These are phyloP conservation scores for Pseudomyrmex dendroicus DNA, from an alignment of 1,140 invertebrate species.

Conservation along the genomic window DNA sequence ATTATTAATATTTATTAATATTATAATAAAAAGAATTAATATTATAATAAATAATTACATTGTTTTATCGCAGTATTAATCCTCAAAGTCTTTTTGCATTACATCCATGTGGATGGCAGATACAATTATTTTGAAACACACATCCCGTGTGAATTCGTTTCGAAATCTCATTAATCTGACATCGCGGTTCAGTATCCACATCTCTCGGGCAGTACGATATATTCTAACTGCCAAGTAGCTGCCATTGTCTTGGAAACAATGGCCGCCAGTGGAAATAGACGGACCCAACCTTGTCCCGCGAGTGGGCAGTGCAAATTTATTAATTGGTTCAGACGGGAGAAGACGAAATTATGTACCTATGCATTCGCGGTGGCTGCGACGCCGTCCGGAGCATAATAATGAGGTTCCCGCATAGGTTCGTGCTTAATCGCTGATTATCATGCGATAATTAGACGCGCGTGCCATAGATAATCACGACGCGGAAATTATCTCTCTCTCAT, in stretches of 20 bases:
- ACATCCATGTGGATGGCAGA: background rate
- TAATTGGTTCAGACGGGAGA: slow-evolving; percentile 71
- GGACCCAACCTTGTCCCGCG: slow-evolving; percentile 65
- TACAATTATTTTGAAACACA: background rate
- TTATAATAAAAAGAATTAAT: too few relatives aligned
- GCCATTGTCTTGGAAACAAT: slow-evolving; percentile 75
- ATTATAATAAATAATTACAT: background rate
- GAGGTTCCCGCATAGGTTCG: slow-evolving; percentile 52
- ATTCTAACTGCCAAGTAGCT: slow-evolving; percentile 74
- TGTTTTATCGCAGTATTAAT: too few relatives aligned
- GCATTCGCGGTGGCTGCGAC: slow-evolving; percentile 8
- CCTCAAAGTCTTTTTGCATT: background rate
- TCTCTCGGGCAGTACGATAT: slow-evolving; percentile 71
- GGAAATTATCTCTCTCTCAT: slow-evolving; percentile 35
- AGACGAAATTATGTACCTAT: slow-evolving; percentile 65
- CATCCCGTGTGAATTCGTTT: slow-evolving; percentile 41
- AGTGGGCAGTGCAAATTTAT: slow-evolving; percentile 75
- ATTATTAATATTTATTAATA: too few relatives aligned
- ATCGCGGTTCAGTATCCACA: slow-evolving; percentile 61
- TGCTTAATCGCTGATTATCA: slow-evolving; percentile 63
- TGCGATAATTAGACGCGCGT: slow-evolving; percentile 61
- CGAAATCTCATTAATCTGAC: slow-evolving; percentile 73
- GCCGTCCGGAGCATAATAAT: slow-evolving; percentile 56
- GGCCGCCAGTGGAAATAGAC: slow-evolving; percentile 69
- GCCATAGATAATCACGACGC: slow-evolving; percentile 48